Evolutionary conservation across 2,888 invertebrate species (phyloP).

Genomic region (Erebia aethiops): DNA sequence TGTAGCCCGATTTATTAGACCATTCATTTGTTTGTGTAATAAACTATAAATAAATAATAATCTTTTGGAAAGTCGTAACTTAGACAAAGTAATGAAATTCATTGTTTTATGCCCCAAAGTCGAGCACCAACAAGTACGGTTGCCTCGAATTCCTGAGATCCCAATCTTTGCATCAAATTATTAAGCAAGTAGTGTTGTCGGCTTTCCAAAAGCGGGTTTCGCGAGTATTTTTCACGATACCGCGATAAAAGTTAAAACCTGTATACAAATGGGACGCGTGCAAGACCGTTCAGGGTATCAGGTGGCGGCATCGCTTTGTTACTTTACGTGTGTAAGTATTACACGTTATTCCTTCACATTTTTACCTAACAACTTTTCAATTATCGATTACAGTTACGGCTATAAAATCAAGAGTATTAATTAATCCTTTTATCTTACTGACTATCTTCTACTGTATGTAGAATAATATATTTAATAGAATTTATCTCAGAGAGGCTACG

Average conservation of each 20-base stretch:
- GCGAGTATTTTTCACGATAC: slow-evolving; percentile 56
- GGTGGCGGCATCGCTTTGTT: slow-evolving; percentile 44
- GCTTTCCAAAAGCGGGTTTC: slow-evolving; percentile 50
- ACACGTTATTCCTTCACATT: neutral
- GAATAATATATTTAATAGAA: too few relatives aligned
- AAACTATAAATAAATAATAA: too few relatives aligned
- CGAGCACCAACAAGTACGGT: slow-evolving; percentile 26
- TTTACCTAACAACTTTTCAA: slow-evolving; percentile 3
- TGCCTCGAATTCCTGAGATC: slow-evolving; percentile 39
- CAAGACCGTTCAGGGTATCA: slow-evolving; percentile 43
- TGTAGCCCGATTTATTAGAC: neutral
- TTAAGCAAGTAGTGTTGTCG: slow-evolving; percentile 42
- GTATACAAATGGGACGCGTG: slow-evolving; percentile 47
- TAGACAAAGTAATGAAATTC: neutral
- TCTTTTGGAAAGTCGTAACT: neutral
- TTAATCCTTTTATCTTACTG: too few relatives aligned
- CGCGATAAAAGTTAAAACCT: slow-evolving; percentile 59
- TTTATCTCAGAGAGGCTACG: too few relatives aligned
- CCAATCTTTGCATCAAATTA: slow-evolving; percentile 47
- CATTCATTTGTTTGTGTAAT: neutral
- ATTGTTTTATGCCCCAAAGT: neutral
- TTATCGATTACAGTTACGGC: neutral
- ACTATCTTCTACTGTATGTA: too few relatives aligned
- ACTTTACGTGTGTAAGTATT: neutral
- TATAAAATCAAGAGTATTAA: too few relatives aligned